phyloP scores from a whole-genome alignment of 2,113 vertebrate species.

The Alethe diademata region DNA sequence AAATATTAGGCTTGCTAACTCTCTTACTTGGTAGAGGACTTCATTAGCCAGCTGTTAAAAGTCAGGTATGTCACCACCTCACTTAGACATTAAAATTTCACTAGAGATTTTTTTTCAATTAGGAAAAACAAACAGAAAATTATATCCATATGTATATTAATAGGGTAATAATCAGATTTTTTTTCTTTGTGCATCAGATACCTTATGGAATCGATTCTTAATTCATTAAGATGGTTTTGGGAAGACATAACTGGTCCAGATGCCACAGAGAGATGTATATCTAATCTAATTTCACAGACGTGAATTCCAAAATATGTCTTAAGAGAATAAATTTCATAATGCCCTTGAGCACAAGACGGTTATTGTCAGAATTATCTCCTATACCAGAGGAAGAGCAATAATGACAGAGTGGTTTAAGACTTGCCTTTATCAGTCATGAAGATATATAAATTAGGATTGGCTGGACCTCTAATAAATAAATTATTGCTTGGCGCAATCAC shows the following conservation, averaged over 20 bases:
- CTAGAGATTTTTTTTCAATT: background rate
- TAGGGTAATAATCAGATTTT: background rate
- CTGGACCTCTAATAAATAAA: slow-evolving; percentile 41
- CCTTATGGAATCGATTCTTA: background rate
- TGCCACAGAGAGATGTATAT: background rate
- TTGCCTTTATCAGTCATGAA: background rate
- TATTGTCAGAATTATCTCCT: slow-evolving; percentile 17
- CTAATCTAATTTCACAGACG: slow-evolving; percentile 42
- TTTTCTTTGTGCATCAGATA: background rate
- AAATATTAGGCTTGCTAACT: background rate
- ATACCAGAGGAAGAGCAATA: background rate
- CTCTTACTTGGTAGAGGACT: background rate
- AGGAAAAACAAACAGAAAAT: background rate
- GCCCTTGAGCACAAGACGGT: background rate
- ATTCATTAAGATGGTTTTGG: background rate
- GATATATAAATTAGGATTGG: slow-evolving; percentile 12
- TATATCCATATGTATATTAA: background rate
- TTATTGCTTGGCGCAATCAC: background rate
- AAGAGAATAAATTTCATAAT: slow-evolving; percentile 47
- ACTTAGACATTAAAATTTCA: background rate
- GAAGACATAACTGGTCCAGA: background rate
- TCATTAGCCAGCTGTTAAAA: background rate
- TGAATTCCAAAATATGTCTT: slow-evolving; percentile 29
- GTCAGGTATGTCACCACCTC: background rate
- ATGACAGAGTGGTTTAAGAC: background rate